These are phyloP conservation scores for Drosophila burlai DNA, from an alignment of 1,140 invertebrate genomes.

Conservation along the genomic window DNA sequence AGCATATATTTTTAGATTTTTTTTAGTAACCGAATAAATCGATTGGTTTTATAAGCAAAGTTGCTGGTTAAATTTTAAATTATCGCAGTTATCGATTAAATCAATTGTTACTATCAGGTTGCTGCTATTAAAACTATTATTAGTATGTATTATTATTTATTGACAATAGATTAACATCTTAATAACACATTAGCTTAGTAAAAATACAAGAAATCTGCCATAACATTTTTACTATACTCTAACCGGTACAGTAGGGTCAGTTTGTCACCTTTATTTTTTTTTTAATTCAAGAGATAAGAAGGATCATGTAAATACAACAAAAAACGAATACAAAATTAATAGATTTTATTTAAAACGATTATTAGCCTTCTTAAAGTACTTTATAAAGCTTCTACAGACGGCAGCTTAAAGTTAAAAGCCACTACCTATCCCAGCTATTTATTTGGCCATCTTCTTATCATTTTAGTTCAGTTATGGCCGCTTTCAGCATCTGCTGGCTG, in stretches of 20 bases:
- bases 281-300: neutral
- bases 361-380: neutral
- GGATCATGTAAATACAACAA: neutral
- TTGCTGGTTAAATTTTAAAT: neutral
- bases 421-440: neutral
- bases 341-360: neutral
- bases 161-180: too few species aligned
- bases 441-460: constrained; percentile 1
- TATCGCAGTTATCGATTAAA: neutral
- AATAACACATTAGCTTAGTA: too few species aligned
- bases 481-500: constrained; percentile 7
- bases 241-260: neutral
- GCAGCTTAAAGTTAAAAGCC: neutral
- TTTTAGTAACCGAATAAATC: neutral
- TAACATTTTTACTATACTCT: neutral
- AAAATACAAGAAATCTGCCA: too few species aligned
- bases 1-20: neutral
- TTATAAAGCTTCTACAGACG: neutral
- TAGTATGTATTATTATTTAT: too few species aligned
- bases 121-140: too few species aligned
- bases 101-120: too few species aligned
- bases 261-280: too few species aligned
- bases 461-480: constrained; percentile 1
- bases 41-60: too few species aligned
- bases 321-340: neutral